Conservation (phyloP, 2,888 invertebrate genomes). For the Lordiphosa fenestrarum region DNA sequence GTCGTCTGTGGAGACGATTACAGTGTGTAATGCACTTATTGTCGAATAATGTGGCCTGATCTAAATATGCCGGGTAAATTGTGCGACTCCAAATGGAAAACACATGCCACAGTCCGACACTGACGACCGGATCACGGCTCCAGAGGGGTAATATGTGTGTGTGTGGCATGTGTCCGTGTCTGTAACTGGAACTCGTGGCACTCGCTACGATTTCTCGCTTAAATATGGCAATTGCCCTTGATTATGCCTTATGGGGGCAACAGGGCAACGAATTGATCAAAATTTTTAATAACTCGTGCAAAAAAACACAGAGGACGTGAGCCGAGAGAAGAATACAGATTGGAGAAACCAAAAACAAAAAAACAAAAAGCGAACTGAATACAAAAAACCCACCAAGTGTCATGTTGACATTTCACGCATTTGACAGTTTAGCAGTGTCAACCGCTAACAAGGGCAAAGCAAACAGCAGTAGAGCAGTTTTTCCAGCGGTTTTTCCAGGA, state of each 20-base stretch:
- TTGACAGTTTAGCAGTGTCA: slow-evolving; percentile 69
- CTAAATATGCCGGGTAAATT: slow-evolving; percentile 49
- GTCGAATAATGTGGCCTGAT: slow-evolving; percentile 51
- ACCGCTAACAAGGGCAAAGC: slow-evolving; percentile 68
- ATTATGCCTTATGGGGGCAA: slow-evolving; percentile 35
- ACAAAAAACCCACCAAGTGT: slow-evolving; percentile 44
- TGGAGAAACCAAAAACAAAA: neutral
- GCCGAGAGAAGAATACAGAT: slow-evolving; percentile 17
- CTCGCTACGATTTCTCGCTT: slow-evolving; percentile 28
- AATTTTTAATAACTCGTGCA: slow-evolving; percentile 65
- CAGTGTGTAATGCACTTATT: slow-evolving; percentile 5
- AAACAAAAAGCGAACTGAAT: neutral
- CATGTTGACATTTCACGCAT: slow-evolving; percentile 72
- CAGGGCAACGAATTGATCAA: slow-evolving; percentile 30
- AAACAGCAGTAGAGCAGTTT: slow-evolving; percentile 47
- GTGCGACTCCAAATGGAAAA: slow-evolving; percentile 35
- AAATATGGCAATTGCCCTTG: slow-evolving; percentile 50
- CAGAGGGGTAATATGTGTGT: slow-evolving; percentile 17
- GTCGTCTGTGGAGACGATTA: slow-evolving; percentile 53
- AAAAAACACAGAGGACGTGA: slow-evolving; percentile 58
- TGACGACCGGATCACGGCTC: slow-evolving; percentile 15
- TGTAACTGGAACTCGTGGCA: slow-evolving; percentile 24
- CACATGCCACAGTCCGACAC: slow-evolving; percentile 27
- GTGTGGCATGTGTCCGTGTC: slow-evolving; percentile 45
- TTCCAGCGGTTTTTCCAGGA: slow-evolving; percentile 66